Conservation (phyloP, 2,113 vertebrate species). For the Corythornis vintsioides region DNA sequence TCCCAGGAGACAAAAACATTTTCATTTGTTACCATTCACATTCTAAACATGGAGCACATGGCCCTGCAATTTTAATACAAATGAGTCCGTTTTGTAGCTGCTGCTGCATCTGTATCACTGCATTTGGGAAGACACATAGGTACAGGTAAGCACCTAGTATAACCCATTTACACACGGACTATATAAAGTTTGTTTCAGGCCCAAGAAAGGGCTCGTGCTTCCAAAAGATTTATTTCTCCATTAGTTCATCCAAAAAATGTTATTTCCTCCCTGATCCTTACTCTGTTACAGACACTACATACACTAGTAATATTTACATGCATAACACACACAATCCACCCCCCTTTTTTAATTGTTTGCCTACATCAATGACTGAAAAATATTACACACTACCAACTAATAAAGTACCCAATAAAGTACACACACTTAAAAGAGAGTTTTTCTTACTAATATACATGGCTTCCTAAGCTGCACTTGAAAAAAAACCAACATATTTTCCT, state of each 20-base stretch:
- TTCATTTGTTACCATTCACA: not conserved
- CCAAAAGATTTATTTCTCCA: not conserved
- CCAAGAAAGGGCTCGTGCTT: not conserved
- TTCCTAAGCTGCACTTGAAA: not conserved
- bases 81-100: not conserved
- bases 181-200: not conserved
- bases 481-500: not conserved
- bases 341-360: not conserved
- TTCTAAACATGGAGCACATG: not conserved
- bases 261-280: not conserved
- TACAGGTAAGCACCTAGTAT: accelerated
- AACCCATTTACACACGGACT: not conserved
- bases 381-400: not conserved
- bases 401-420: not conserved
- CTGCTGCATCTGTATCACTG: not conserved
- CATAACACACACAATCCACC: not conserved
- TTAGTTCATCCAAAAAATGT: not conserved
- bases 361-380: not conserved
- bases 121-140: accelerated
- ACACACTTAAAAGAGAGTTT: not conserved
- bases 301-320: not conserved
- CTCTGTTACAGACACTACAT: not conserved
- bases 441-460: not conserved
- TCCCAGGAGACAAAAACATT: not conserved
- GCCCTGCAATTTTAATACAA: not conserved